phyloP scores from a whole-genome alignment of 2,888 invertebrate species.

The Orchesellides sinensis region DNA sequence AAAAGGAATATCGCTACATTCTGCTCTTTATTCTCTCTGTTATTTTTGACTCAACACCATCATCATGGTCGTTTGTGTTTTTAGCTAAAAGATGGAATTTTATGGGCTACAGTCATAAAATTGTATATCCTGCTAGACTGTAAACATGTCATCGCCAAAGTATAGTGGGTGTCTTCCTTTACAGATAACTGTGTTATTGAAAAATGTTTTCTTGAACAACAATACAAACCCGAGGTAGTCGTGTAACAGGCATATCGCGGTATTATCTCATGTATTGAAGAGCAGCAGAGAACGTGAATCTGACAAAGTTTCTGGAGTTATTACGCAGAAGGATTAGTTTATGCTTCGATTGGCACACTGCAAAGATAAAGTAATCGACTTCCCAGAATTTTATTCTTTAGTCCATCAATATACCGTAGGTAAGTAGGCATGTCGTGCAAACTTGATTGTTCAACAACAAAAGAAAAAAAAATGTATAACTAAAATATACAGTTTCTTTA shows the following conservation, averaged over 20 bases:
- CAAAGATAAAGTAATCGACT: constrained; percentile 27
- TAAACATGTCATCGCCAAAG: neutral
- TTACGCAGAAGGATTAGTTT: constrained; percentile 16
- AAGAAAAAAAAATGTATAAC: too few relatives aligned
- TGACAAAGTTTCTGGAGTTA: neutral
- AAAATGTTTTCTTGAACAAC: neutral
- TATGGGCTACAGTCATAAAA: too few relatives aligned
- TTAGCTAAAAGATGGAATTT: neutral
- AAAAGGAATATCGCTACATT: neutral
- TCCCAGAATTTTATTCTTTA: neutral
- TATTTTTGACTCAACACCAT: neutral
- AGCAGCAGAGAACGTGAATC: constrained; percentile 2
- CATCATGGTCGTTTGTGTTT: neutral
- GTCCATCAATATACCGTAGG: neutral
- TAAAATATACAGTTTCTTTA: too few relatives aligned
- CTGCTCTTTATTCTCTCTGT: neutral
- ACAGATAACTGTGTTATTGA: neutral
- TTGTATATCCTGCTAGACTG: neutral
- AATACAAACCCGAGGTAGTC: neutral
- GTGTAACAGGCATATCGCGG: neutral
- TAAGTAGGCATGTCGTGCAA: constrained; percentile 25
- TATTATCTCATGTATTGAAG: neutral
- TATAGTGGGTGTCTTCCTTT: neutral
- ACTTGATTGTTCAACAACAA: constrained; percentile 5
- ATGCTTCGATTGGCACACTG: neutral